Base-by-base conservation (phyloP, 2,888 invertebrate genomes). In the Pyrgus malvae region DNA sequence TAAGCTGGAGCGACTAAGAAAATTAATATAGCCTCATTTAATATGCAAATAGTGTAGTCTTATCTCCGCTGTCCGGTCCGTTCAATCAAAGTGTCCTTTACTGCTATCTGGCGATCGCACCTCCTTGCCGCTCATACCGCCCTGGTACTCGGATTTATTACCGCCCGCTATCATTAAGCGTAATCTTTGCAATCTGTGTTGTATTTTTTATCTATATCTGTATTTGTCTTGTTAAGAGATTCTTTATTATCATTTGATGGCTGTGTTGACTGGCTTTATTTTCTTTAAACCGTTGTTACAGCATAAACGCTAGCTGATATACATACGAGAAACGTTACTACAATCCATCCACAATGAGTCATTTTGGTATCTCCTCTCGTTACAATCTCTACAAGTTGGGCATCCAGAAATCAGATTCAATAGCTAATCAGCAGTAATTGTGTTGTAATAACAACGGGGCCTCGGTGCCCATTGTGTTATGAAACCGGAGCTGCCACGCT, bases 41-140 rank as follows among this genome's bases (percentile, higher is more conserved):
- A 77, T 86, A 89, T 88, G 88, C 84, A 85, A 87, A 88, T 87
- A 82, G 54, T 54, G 54, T 54, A 72, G 76, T 71, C 78, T 84
- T 88, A 87, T 88, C 85, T 79, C 58, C 62, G 68, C 77, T 83
- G 88, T 87, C 87, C 84, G 78, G 76, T 79, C 69, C 85, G 85
- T 83, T 89, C 88, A 86, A 88, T 89, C 88, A 89, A 83, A 73
- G 78, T 84, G 88, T 89, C 88, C 84, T 84, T 84, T 86, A 83
- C 68, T 70, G 72, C 68, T 87, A 87, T 88, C 87, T 54, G 76
- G 70, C 76, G 72, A 84, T 84, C 86, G 75, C 68, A 65, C 66
- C 67, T 78, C 77, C 72, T 75, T 68, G 71, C n/a, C 70, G 66
- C 72, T 74, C 68, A 75, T 81, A 77, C 78, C 72, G 78, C 76